Conservation (phyloP, 37 sponge, comb jelly and placozoan genomes). For the Tethya wilhelma region DNA sequence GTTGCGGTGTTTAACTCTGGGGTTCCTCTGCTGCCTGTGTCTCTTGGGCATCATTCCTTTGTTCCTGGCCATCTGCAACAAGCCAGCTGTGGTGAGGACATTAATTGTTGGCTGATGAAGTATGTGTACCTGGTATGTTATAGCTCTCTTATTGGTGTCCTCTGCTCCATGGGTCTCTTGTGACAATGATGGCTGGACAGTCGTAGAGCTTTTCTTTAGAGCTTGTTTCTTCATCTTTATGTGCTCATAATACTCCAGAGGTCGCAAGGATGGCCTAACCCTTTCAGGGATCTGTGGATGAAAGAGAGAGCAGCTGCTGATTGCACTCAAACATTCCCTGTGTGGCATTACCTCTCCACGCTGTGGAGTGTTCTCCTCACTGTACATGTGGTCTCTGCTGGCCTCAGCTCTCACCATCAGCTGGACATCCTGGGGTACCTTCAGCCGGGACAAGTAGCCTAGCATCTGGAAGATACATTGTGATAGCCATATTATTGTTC, state of each 20-base stretch:
- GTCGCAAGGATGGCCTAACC: too few species aligned
- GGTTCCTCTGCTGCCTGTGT: constrained; percentile 93
- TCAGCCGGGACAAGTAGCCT: constrained; percentile 1
- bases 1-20: constrained; percentile 90
- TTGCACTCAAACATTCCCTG: too few species aligned
- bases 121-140: constrained; percentile 75
- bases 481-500: background rate
- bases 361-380: too few species aligned
- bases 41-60: constrained; percentile 86
- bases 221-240: constrained; percentile 11
- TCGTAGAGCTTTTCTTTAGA: background rate
- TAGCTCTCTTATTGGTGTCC: constrained; percentile 80
- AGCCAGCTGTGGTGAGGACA: background rate
- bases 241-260: background rate
- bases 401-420: background rate
- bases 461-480: constrained; percentile 3
- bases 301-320: too few species aligned
- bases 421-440: background rate
- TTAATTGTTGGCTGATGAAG: background rate
- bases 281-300: too few species aligned
- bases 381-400: too few species aligned
- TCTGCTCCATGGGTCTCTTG: too few species aligned
- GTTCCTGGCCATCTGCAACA: constrained; percentile 71
- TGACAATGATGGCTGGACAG: background rate
- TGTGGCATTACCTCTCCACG: too few species aligned